Percentiles rank a stretch among this genome's conserved stretches.
Evolutionary conservation across 2,888 invertebrate species (phyloP).

Genomic region (Phoenoteleia sp.): DNA sequence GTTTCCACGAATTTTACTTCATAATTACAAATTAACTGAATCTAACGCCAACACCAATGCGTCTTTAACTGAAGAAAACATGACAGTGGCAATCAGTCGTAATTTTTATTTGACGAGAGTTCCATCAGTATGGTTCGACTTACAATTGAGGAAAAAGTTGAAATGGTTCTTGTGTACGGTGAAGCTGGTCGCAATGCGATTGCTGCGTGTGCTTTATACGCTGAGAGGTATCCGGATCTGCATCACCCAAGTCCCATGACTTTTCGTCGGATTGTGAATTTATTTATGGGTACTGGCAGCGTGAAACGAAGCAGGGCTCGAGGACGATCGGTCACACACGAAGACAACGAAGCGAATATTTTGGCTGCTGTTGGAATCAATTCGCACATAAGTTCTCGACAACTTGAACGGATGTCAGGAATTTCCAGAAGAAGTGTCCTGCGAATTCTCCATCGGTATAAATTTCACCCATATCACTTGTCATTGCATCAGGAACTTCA

Average conservation of each 20-base stretch:
- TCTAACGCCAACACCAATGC: constrained; percentile 1
- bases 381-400: not conserved
- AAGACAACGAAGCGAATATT: constrained; percentile 2
- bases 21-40: constrained; percentile 1
- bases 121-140: not conserved
- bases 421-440: not conserved
- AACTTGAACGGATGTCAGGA: not conserved
- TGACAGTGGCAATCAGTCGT: not conserved
- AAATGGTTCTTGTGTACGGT: constrained; percentile 27
- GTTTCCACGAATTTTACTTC: constrained; percentile 10
- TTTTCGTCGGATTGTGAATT: constrained; percentile 1
- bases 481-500: constrained; percentile 3
- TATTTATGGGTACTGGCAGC: constrained; percentile 19
- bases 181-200: not conserved
- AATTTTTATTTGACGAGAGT: no score
- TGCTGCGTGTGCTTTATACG: constrained; percentile 1
- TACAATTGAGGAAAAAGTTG: constrained; percentile 14
- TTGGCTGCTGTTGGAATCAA: constrained; percentile 46
- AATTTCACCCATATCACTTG: no score
- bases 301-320: constrained; percentile 2
- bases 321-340: not conserved
- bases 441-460: not conserved
- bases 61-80: no score
- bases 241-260: not conserved
- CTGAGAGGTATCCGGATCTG: not conserved